These are phyloP conservation scores for Tetramorium simillimum DNA, from an alignment of 1,140 invertebrate genomes.

Conservation along the genomic window DNA sequence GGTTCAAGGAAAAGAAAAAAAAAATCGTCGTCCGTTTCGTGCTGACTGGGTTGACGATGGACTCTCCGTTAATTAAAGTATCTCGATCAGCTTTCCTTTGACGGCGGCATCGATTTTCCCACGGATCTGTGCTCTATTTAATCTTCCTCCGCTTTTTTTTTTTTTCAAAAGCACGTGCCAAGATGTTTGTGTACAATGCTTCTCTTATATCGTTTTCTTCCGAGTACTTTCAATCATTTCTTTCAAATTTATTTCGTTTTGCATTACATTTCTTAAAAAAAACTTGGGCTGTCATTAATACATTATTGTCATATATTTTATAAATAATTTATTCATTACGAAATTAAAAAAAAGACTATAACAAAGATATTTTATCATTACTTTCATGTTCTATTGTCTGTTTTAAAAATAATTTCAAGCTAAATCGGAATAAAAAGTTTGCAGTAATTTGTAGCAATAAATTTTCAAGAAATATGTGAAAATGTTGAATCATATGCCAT, in stretches of 20 bases:
- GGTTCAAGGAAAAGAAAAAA: constrained; percentile 11
- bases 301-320: background rate
- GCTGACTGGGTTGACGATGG: constrained; percentile 47
- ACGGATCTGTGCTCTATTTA: constrained; percentile 25
- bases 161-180: background rate
- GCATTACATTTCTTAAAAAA: background rate
- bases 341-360: background rate
- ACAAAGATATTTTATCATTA: background rate
- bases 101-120: constrained; percentile 15
- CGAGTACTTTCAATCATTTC: background rate
- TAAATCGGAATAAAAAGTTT: background rate
- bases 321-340: background rate
- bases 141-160: constrained; percentile 13
- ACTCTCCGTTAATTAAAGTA: constrained; percentile 66
- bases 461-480: background rate
- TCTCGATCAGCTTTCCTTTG: constrained; percentile 18
- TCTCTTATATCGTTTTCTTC: background rate
- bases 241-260: background rate
- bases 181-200: background rate
- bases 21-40: constrained; percentile 15
- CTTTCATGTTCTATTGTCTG: background rate
- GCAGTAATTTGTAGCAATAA: background rate
- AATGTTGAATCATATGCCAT: background rate
- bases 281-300: background rate
- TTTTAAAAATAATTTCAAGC: background rate